Evolutionary conservation across 2,797 vertebrate genomes (phyloP), one percentile per base, ranked within the genome.

Genomic region (Lagorchestes hirsutus): DNA sequence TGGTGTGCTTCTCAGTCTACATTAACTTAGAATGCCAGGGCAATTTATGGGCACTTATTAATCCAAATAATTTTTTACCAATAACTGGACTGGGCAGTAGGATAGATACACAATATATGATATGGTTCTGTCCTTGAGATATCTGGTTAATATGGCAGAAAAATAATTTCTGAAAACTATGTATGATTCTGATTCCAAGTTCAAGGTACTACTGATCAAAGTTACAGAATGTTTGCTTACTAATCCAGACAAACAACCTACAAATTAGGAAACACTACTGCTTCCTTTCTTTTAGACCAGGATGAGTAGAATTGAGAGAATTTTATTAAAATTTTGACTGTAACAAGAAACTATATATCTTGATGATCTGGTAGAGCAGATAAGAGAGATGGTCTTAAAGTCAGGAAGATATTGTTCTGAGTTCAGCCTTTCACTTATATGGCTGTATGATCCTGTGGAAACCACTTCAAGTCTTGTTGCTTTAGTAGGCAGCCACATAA

Each of bases 61-160:
- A 56, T 22, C 67, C 34, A 87, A 91, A 95, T 82, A 40, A 5
- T 56, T 74, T 91, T 93, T 93, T 34, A 62, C 46, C 54, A 96
- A 87, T 93, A 31, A 93, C 90, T 92, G 14, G 54, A 54, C 29
- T 54, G 92, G 82, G 52, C 28, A 62, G 34, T 62, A 58, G 1
- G 18, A 59, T 91, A 50, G 29, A 91, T 58, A 92, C 94, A 94
- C 40, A 8, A 95, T 50, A 13, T 90, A 90, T 52, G 87, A 3
- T 0, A 67, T 55, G 22, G 3, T 74, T 90, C 34, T 95, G 2
- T 87, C 62, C 50, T 92, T 29, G 58, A 97, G 54, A 91, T 59
- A 93, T 46, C 22, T 93, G n/a, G 34, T 91, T 54, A 90, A n/a
- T 91, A 93, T 91, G n/a, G 59, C 22, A 24, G 52, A 92, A 96